Evolutionary conservation across 1,140 invertebrate species (phyloP), one percentile per base, ranked within the genome.

Genomic region (Triops longicaudatus): DNA sequence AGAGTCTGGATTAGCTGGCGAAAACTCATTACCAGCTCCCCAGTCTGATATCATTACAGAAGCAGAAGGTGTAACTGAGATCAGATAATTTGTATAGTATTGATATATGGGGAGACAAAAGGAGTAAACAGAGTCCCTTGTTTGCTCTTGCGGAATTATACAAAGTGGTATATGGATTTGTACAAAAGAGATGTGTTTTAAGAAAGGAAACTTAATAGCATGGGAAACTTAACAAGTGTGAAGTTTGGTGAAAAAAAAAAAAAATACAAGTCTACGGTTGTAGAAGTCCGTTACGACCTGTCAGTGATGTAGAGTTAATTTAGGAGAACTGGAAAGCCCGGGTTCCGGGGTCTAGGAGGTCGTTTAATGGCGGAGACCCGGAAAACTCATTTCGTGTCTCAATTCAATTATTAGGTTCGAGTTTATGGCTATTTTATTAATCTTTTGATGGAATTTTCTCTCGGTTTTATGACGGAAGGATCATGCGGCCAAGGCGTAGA

Each of bases 161-260:
- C n/a, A 63, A 63, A 63, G 31, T 37, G 50, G n/a, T 63, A 14
- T 63, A 63, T 63, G 50, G 50, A 63, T 63, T 63, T 63, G 50
- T 63, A 63, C 50, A 63, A 63, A 63, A 63, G 22, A 63, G 50
- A n/a, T 22, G 50, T 63, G 50, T 63, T 63, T 63, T 63, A 63
- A 63, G 22, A 63, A 63, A 63, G 50, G 50, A 63, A 63, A 63
- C 50, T 37, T 37, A 37, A 37, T 37, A 37, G 31, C 31, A 37
- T 37, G 31, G 31, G 7, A 63, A 63, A 63, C n/a, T 22, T 63
- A 22, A 63, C 14, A 17, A n/a, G 50, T n/a, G 14, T 63, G 17
- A 22, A 63, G 22, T 6, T 22, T 63, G 50, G n/a, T 63, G 50
- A 63, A 63, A n/a, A n/a, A n/a, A n/a, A n/a, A n/a, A n/a, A n/a